phyloP scores from a whole-genome alignment of 2,888 invertebrate species.

The Oxytorus armatus region DNA sequence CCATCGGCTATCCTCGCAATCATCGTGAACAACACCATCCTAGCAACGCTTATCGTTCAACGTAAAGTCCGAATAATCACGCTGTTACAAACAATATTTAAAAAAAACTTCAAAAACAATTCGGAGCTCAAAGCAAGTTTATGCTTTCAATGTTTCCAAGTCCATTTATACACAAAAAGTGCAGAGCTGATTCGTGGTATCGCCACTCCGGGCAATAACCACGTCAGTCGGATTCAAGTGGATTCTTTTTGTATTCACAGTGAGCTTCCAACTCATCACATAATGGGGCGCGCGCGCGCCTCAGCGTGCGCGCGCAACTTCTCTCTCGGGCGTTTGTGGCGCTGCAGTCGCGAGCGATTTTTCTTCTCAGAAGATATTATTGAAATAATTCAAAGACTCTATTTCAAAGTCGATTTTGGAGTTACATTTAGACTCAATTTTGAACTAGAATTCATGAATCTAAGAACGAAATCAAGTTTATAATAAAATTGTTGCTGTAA shows the following conservation, averaged over 20 bases:
- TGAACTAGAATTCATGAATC: too few relatives aligned
- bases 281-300: slow-evolving; percentile 27
- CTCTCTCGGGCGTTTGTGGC: slow-evolving; percentile 20
- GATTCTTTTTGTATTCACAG: slow-evolving; percentile 48
- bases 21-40: slow-evolving; percentile 99
- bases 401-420: too few relatives aligned
- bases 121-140: slow-evolving; percentile 20
- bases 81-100: slow-evolving; percentile 13
- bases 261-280: slow-evolving; percentile 62
- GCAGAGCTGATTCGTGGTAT: slow-evolving; percentile 72
- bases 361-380: too few relatives aligned
- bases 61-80: slow-evolving; percentile 16
- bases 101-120: slow-evolving; percentile 30
- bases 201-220: slow-evolving; percentile 76
- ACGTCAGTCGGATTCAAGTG: slow-evolving; percentile 77
- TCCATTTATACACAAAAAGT: slow-evolving; percentile 70
- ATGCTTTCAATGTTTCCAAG: slow-evolving; percentile 60
- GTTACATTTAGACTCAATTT: too few relatives aligned
- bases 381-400: too few relatives aligned
- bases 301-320: slow-evolving; percentile 29
- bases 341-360: slow-evolving; percentile 8
- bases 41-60: slow-evolving; percentile 73
- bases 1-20: slow-evolving; percentile 98
- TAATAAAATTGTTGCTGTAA: too few relatives aligned
- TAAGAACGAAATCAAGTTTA: too few relatives aligned